Evolutionary conservation across 2,797 vertebrate genomes (phyloP), one percentile per base, ranked within the genome.

Genomic region (Pantherophis alleghaniensis): DNA sequence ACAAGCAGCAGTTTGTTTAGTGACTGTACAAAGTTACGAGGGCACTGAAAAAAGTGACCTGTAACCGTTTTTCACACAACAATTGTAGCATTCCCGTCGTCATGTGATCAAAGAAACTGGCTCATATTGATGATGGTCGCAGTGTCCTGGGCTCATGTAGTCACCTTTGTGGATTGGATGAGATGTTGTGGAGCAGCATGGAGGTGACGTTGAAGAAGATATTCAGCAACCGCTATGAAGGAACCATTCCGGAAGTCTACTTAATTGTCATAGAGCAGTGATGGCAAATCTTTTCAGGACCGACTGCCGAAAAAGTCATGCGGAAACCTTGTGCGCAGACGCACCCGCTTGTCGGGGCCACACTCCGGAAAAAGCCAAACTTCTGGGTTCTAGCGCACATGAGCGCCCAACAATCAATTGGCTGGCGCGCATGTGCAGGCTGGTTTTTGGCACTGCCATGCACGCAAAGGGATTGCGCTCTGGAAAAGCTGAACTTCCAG

Each of bases 311-410:
- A 53, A 53, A 53, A 53, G 51, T 53, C 7, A 53, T 53, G 51
- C 1, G 51, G 51, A 53, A 53, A 9, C 51, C 0, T 53, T 53
- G 9, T 53, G 51, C 51, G 1, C 0, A 1, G 7, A 53, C 0
- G 7, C 3, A 0, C 51, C 7, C 1, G 51, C 51, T 53, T 0
- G 9, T 53, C 9, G 9, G 51, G 0, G 51, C 7, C 51, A 10
- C 9, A 10, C 51, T 53, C 7, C 9, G 1, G 51, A 10, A 53
- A 53, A 53, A 53, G 51, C 9, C 9, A 10, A 53, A 53, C 51
- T 53, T 53, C 51, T 0, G 7, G 51, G 51, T 53, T 53, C 51
- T 53, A 53, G 1, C 1, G 51, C 51, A 10, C 9, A 51, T 51
- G 51, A 53, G 51, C 9, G 1, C 9, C 1, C 51, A 53, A 53